Base-by-base conservation (phyloP, 2,113 vertebrate species). In the Anguilla rostrata region DNA sequence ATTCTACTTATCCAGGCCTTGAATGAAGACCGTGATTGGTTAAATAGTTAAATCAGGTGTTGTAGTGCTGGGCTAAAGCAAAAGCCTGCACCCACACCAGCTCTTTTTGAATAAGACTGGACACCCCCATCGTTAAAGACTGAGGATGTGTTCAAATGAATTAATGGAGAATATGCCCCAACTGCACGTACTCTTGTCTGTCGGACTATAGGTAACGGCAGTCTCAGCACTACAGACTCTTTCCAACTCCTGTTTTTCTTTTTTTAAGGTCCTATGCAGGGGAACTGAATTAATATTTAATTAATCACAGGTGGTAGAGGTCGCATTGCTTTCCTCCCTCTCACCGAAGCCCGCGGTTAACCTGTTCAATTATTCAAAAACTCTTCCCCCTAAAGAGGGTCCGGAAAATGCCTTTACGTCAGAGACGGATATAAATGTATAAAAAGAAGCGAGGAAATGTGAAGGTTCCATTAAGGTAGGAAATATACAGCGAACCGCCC, bases 231-330 rank as follows among this genome's bases (percentile, higher is more conserved):
- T 60, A 60, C 56, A 9, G 18, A 3, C 56, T 60, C 56, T 60
- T 60, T 14, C 56, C 56, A 20, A 66, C 60, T 66, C 60, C 20
- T 4, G 20, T 66, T 66, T 66, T 66, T 26, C 18, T 60, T 63
- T 66, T 66, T 66, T 66, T 20, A 66, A 66, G 60, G 60, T 26
- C 20, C 6, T 16, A 60, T 39, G 57, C 22, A 14, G 15, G 26
- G 34, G 57, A 84, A 18, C 83, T 40, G 34, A 40, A 63, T 84
- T 0, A 39, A 84, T 53, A 29, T 83, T 83, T 83, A 56, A 83
- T 83, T 83, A 83, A 83, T 43, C 46, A n/a, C n/a, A 49, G 46
- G 43, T 9, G 22, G 34, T 20, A 83, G n/a, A 14, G 41, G 41
- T 34, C 15, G 8, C 43, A 16, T 7, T 49, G 43, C 41, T 49